These are phyloP conservation scores for Thysanoteuthis rhombus DNA, from an alignment of 2,888 invertebrate species.

Conservation along the genomic window DNA sequence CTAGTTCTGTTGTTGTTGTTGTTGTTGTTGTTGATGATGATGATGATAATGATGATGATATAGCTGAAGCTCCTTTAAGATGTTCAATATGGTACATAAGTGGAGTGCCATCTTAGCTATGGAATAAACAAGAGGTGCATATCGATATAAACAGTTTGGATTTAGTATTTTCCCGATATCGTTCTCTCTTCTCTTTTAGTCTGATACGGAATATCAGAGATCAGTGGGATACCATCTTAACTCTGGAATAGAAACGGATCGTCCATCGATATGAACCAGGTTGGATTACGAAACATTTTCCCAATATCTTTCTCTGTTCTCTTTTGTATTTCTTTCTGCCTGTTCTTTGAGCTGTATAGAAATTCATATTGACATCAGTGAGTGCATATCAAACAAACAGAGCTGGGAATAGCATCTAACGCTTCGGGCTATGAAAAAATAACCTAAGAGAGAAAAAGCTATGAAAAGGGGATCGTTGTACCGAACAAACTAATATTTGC, in stretches of 20 bases:
- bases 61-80: no score
- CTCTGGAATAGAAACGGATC: neutral
- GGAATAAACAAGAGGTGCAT: no score
- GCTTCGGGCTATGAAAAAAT: neutral
- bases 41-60: no score
- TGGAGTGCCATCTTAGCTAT: no score
- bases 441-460: neutral
- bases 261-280: neutral
- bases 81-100: no score
- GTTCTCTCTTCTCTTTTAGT: no score
- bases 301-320: neutral
- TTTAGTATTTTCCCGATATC: no score
- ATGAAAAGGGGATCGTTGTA: neutral
- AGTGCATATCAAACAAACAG: neutral
- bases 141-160: no score
- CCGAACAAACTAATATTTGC: neutral
- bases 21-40: no score
- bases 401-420: neutral
- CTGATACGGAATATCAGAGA: neutral
- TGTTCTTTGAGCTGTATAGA: neutral
- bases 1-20: no score
- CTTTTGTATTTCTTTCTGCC: neutral
- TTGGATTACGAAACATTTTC: neutral
- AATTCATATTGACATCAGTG: neutral
- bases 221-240: neutral